phyloP scores from a whole-genome alignment of 2,113 vertebrate species.

The Engystomops pustulosus region DNA sequence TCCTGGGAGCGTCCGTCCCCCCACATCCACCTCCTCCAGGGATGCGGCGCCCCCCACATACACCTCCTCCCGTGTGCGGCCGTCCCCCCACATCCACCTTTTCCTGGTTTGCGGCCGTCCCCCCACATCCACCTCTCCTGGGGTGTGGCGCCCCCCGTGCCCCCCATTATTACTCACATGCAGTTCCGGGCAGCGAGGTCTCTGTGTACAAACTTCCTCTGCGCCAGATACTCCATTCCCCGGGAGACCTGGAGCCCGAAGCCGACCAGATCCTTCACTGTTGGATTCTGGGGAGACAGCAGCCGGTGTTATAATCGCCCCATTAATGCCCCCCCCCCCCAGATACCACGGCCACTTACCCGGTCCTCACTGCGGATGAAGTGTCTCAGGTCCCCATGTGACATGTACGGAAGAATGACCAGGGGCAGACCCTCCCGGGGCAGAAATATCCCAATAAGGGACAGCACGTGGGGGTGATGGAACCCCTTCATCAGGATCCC shows the following conservation, averaged over 20 bases:
- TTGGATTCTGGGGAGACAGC: conserved; percentile 82
- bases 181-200: conserved; percentile 96
- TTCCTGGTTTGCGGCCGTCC: too few relatives aligned
- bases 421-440: conserved; percentile 86
- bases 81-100: too few relatives aligned
- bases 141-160: too few relatives aligned
- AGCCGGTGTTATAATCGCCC: not conserved
- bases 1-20: too few relatives aligned
- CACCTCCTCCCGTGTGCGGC: too few relatives aligned
- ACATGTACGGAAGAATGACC: conserved; percentile 93
- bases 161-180: conserved; percentile 81
- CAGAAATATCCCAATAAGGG: conserved; percentile 88
- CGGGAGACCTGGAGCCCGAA: conserved; percentile 93
- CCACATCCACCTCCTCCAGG: too few relatives aligned
- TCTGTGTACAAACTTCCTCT: conserved; percentile 95
- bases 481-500: conserved; percentile 96
- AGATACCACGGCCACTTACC: conserved; percentile 66
- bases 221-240: conserved; percentile 95
- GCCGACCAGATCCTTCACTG: conserved; percentile 91
- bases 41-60: too few relatives aligned
- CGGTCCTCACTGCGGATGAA: conserved; percentile 89
- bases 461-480: conserved; percentile 89
- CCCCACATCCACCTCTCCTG: too few relatives aligned
- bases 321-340: not conserved
- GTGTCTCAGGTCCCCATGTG: conserved; percentile 90